Evolutionary conservation across 2,113 vertebrate species (phyloP).

Genomic region (Bubo bubo): DNA sequence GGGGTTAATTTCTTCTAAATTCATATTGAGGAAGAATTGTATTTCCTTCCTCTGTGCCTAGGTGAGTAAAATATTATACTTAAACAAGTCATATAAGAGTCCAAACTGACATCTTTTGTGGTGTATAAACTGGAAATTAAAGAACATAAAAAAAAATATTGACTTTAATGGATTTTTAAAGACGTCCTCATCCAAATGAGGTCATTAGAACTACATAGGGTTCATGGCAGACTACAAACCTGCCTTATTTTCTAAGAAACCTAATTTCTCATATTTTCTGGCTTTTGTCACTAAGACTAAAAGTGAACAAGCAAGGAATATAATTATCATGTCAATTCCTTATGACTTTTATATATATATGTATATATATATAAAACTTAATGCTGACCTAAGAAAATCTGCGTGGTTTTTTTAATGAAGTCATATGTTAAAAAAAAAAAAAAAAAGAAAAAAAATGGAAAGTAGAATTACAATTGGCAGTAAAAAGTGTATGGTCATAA

Average conservation of each 20-base stretch:
- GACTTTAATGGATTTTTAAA: background rate
- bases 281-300: background rate
- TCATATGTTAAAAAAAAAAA: background rate
- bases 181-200: background rate
- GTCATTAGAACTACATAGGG: background rate
- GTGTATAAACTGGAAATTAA: background rate
- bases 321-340: background rate
- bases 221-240: background rate
- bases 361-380: background rate
- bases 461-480: background rate
- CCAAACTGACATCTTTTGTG: background rate
- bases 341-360: background rate
- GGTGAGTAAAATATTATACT: background rate
- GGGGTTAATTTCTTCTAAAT: background rate
- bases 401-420: background rate
- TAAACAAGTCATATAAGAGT: background rate
- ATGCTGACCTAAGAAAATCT: background rate
- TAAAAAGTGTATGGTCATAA: background rate
- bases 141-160: background rate
- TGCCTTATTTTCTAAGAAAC: background rate
- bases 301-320: background rate
- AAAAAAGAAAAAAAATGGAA: no score
- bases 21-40: background rate
- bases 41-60: background rate
- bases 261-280: background rate